phyloP scores from a whole-genome alignment of 2,797 vertebrate genomes.

The Mallotus villosus region DNA sequence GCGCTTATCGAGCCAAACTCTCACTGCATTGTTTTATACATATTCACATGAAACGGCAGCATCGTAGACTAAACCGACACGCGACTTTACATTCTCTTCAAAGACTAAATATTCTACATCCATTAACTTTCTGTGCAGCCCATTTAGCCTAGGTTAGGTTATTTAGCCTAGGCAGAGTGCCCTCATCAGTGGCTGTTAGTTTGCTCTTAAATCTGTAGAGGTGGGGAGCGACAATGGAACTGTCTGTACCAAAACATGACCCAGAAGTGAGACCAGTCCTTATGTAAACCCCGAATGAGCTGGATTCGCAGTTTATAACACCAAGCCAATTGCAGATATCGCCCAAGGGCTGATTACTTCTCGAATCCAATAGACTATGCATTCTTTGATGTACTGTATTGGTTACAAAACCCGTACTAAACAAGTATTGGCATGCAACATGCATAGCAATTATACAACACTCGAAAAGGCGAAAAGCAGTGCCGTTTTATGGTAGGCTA shows the following conservation, averaged over 20 bases:
- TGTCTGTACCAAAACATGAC: conserved; percentile 67
- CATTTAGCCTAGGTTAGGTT: not conserved
- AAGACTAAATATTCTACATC: not conserved
- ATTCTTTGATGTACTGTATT: conserved; percentile 36
- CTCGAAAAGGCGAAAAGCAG: too few relatives aligned
- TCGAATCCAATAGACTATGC: not conserved
- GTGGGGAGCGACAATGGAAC: conserved; percentile 47
- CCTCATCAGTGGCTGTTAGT: conserved; percentile 59
- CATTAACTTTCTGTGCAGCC: not conserved
- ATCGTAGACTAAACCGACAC: too few relatives aligned
- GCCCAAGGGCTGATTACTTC: conserved; percentile 25
- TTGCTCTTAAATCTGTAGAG: conserved; percentile 12
- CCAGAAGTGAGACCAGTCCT: conserved; percentile 55
- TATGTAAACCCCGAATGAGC: conserved; percentile 49
- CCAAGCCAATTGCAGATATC: conserved; percentile 1
- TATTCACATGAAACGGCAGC: too few relatives aligned
- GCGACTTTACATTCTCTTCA: not conserved
- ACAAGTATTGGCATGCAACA: not conserved
- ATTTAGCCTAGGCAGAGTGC: conserved; percentile 24
- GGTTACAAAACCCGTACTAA: conserved; percentile 11
- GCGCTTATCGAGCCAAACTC: not conserved
- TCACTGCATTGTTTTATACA: too few relatives aligned
- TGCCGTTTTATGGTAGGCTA: too few relatives aligned
- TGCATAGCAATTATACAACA: not conserved
- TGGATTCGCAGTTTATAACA: conserved; percentile 24